A percentile compares a stretch with the other conserved stretches of the same genome.
phyloP scores from a whole-genome alignment of 2,888 invertebrate genomes.

The Lochmaea capreae region DNA sequence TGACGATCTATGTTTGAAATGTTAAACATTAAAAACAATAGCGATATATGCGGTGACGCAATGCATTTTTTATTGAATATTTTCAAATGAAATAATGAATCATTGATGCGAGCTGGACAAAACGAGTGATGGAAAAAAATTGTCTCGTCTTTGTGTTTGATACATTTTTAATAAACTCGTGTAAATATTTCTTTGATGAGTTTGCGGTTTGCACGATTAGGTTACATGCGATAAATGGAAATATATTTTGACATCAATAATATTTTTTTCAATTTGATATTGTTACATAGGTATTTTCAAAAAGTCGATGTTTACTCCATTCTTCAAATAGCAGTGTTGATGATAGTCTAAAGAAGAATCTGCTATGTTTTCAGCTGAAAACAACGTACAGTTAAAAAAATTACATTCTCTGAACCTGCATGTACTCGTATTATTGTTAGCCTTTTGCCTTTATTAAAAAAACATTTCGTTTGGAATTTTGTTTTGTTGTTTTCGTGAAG shows the following conservation, averaged over 20 bases:
- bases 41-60: conserved; percentile 35
- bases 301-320: too few species aligned
- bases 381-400: too few species aligned
- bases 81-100: conserved; percentile 27
- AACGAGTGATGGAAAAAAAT: conserved; percentile 18
- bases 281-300: too few species aligned
- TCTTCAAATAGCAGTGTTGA: too few species aligned
- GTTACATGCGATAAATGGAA: neutral
- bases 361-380: too few species aligned
- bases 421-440: too few species aligned
- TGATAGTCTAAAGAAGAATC: too few species aligned
- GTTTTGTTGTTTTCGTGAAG: too few species aligned
- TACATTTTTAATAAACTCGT: neutral
- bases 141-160: conserved; percentile 11
- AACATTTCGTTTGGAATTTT: too few species aligned
- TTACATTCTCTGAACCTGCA: too few species aligned
- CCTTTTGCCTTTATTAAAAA: too few species aligned
- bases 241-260: neutral
- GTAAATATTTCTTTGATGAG: conserved; percentile 6
- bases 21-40: conserved; percentile 41
- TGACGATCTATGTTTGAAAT: conserved; percentile 54
- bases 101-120: conserved; percentile 21
- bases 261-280: neutral
- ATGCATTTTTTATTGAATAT: conserved; percentile 36
- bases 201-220: conserved; percentile 7